Evolutionary conservation across 2,888 invertebrate genomes (phyloP), one percentile per base, ranked within the genome.

Genomic region (Tenthredo mesomela): DNA sequence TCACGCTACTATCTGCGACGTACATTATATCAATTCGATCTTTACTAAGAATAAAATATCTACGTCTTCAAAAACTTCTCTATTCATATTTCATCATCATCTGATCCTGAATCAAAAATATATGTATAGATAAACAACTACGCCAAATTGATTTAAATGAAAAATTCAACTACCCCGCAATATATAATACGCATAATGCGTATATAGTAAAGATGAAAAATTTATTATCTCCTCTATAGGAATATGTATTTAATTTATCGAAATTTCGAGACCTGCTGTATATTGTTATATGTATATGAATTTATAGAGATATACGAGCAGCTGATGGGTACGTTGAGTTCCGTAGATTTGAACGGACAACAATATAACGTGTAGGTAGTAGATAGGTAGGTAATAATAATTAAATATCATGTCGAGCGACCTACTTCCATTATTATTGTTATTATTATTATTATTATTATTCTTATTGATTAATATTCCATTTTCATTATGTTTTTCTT

Each of bases 331-430:
- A 25, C 71, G 71, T 43, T 21, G 29, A 67, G 67, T 29, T 21
- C 67, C 67, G 67, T 67, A 1, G 18, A 67, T 75, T 75, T 12
- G 25, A 47, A 75, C 75, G 75, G 25, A 12, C 75, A 75, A 75
- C 25, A 25, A 47, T 43, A 9, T 77, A 50, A 73, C 18, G 70
- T 37, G 37, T 77, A 61, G 21, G 58, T 58, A 58, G n/a, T 58
- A 25, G 25, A 25, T 61, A 61, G 61, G 61, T 61, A 61, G 25
- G 61, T 47, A 77, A 33, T 33, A 33, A 33, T 77, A 33, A 43
- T 40, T 40, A 73, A 43, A 73, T 58, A 58, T 80, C 40, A 87
- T 85, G 86, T 86, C 87, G 86, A 86, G 86, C 85, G 86, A 86
- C 75, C 75, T 85, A 82, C 65, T 82, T 82, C 43, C 75, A 78